Base-by-base conservation (phyloP, 2,113 vertebrate species). In the Panthera uncia region DNA sequence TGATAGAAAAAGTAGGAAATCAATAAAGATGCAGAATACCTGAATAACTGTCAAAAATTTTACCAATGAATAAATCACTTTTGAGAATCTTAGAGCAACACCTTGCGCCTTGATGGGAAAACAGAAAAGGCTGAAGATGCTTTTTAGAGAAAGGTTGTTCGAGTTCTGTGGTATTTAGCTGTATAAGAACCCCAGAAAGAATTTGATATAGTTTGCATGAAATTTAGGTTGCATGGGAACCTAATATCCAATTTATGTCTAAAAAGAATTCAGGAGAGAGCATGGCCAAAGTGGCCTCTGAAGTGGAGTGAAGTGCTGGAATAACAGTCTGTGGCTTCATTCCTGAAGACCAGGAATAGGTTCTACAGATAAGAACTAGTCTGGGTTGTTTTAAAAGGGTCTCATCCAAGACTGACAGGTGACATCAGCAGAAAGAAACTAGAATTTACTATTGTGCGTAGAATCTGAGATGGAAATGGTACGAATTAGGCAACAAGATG, bases 261-360 rank as follows among this genome's bases (percentile, higher is more conserved):
- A n/a, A 52, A 48, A 63, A 5, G 2, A 15, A 11, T 11, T 65
- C 23, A 33, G 55, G 61, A 63, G 41, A 61, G 65, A 63, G 14
- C 5, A 63, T 21, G 5, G 0, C 15, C 55, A 9, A 36, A n/a
- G 29, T 45, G 41, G 5, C 7, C 14, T 87, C 31, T 19, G 18
- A 31, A 21, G 50, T 38, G 5, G 3, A 9, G 0, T 61, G 41
- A 45, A 11, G 2, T 61, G 5, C 15, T 66, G 4, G 23, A 55
- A 10, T 29, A 12, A 73, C 7, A 73, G 14, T 88, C 19, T n/a
- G 61, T 19, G 23, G 18, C 25, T 84, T 25, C 5, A n/a, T 36
- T 55, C 29, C 68, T 83, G 19, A 1, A 19, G 2, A 23, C 4
- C 4, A 14, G 8, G 83, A 68, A 16, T 61, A 5, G 36, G 19